These are phyloP conservation scores for human (Homo sapiens) DNA, from an alignment of 2,113 vertebrate species.

Conservation along the genomic window DNA sequence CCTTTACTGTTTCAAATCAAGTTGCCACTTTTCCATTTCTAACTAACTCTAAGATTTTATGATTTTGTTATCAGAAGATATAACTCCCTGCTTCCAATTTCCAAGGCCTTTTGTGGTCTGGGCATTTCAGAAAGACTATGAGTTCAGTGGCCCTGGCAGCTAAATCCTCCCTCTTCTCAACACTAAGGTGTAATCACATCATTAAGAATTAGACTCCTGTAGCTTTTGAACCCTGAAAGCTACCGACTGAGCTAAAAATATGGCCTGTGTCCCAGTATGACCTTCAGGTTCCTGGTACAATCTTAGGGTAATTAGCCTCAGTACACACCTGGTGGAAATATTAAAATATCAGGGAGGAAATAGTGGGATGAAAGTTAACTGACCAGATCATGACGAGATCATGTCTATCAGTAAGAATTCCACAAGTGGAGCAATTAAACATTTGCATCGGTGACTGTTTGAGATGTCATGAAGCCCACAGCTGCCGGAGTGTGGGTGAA, in stretches of 20 bases:
- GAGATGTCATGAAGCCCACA: slow-evolving; percentile 35
- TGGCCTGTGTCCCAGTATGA: not conserved
- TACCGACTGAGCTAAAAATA: not conserved
- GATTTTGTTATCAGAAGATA: not conserved
- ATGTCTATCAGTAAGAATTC: slow-evolving; percentile 48
- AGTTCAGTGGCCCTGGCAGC: not conserved
- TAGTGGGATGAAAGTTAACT: slow-evolving; percentile 43
- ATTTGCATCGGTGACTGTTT: slow-evolving; percentile 52
- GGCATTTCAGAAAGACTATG: not conserved
- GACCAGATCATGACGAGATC: slow-evolving; percentile 24
- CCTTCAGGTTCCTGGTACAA: not conserved
- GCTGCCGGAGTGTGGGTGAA: slow-evolving; percentile 65
- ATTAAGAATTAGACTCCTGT: not conserved
- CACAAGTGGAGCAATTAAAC: slow-evolving; percentile 25
- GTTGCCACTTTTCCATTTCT: not conserved
- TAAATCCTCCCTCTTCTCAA: not conserved
- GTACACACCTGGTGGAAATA: slow-evolving; percentile 45
- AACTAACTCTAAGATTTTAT: not conserved
- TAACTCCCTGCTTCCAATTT: not conserved
- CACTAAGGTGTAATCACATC: not conserved
- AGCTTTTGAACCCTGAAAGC: not conserved
- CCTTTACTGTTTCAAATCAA: not conserved
- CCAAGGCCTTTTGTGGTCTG: not conserved
- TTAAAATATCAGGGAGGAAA: slow-evolving; percentile 55
- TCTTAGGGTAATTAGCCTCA: not conserved